Percentiles rank a stretch among this genome's conserved stretches.
phyloP scores from a whole-genome alignment of 2,113 vertebrate genomes.

The Laticauda colubrina region DNA sequence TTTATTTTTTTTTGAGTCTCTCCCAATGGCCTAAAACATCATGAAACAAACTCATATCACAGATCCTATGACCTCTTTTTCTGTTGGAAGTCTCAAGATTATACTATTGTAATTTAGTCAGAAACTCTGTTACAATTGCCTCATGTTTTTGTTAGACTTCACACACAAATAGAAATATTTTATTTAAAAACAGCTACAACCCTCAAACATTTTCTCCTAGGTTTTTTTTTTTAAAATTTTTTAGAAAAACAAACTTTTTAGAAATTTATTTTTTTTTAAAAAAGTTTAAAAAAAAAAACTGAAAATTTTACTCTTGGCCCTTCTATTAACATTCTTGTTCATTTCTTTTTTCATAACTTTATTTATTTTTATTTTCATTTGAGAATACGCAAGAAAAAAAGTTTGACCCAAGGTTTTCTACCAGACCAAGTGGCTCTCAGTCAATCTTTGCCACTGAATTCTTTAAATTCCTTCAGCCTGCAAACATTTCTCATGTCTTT shows the following conservation, averaged over 20 bases:
- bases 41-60: neutral
- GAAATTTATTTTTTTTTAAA: no score
- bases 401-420: neutral
- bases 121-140: neutral
- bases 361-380: neutral
- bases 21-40: neutral
- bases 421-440: neutral
- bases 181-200: neutral
- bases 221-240: no score
- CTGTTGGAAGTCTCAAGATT: neutral
- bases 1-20: neutral
- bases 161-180: neutral
- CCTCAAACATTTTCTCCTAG: neutral
- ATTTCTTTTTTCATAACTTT: neutral
- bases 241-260: no score
- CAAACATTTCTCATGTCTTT: neutral
- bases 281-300: neutral
- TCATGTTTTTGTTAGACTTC: neutral
- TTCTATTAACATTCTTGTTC: neutral
- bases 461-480: neutral
- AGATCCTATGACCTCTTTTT: neutral
- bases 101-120: neutral
- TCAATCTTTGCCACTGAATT: neutral
- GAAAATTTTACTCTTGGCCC: neutral
- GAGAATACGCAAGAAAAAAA: neutral